Evolutionary conservation across 1,140 invertebrate genomes (phyloP).

Genomic region (Drosophila arawakana): DNA sequence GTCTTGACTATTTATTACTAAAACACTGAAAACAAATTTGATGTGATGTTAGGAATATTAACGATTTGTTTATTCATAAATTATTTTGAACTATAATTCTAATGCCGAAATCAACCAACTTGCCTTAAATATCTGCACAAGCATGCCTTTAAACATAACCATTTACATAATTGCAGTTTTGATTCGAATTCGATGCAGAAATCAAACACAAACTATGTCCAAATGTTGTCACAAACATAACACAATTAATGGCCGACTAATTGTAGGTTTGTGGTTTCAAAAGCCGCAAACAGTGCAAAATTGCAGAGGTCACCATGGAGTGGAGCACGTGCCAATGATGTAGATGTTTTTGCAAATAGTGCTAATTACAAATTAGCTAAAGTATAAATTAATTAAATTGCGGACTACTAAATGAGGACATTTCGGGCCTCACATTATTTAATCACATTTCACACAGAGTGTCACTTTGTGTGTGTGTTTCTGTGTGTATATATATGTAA

Average conservation of each 20-base stretch:
- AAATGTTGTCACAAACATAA: conserved; percentile 11
- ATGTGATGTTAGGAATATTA: too few relatives aligned
- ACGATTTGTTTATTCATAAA: too few relatives aligned
- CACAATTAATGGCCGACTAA: conserved; percentile 50
- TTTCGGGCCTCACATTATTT: conserved; percentile 37
- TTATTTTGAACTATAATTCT: too few relatives aligned
- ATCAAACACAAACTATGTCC: too few relatives aligned
- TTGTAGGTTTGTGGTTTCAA: conserved; percentile 51
- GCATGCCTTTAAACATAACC: too few relatives aligned
- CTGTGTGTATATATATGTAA: background rate
- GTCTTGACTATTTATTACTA: too few relatives aligned
- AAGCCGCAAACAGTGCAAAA: conserved; percentile 25
- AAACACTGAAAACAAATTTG: too few relatives aligned
- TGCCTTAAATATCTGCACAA: too few relatives aligned
- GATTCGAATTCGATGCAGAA: too few relatives aligned
- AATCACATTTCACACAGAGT: conserved; percentile 38
- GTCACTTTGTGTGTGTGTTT: background rate
- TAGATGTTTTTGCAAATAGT: conserved; percentile 32
- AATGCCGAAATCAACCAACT: too few relatives aligned
- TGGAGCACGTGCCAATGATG: conserved; percentile 35
- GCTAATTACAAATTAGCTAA: conserved; percentile 60
- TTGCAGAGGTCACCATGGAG: conserved; percentile 19
- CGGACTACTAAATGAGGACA: conserved; percentile 34
- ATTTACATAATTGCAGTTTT: too few relatives aligned
- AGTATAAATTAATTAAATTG: conserved; percentile 64